Base-by-base conservation (phyloP, 2,888 invertebrate genomes). In the Thyatira batis region DNA sequence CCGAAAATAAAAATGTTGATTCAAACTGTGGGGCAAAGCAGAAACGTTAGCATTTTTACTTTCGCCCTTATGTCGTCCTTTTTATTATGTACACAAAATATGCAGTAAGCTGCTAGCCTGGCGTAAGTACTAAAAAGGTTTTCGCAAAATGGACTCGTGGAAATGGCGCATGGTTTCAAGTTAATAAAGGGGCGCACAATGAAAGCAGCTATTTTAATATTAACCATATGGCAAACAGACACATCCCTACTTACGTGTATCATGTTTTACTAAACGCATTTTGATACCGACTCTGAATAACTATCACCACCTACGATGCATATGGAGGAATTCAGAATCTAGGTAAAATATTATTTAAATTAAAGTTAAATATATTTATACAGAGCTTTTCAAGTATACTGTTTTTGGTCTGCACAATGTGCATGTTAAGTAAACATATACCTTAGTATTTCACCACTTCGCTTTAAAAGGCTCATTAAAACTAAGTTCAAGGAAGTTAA, bases 331-430 rank as follows among this genome's bases (percentile, higher is more conserved):
- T n/a, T n/a, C n/a, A n/a, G n/a, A n/a, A n/a, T n/a, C n/a, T n/a
- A n/a, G n/a, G n/a, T n/a, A n/a, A n/a, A n/a, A n/a, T n/a, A n/a
- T n/a, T n/a, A n/a, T n/a, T n/a, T n/a, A n/a, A n/a, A n/a, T n/a
- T n/a, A n/a, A n/a, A n/a, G n/a, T n/a, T n/a, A n/a, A n/a, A n/a
- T n/a, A n/a, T n/a, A n/a, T n/a, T n/a, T n/a, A n/a, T n/a, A n/a
- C n/a, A n/a, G n/a, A n/a, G n/a, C 61, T 53, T 50, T 39, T 11
- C 10, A 20, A 6, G 44, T 20, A 20, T 20, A 20, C 20, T 45
- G 20, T 20, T 20, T 45, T 11, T 45, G 28, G 9, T 28, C 28
- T 10, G 28, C 9, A 11, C 9, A 3, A 10, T 20, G 45, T 45
- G n/a, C 45, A 45, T 45, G 45, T 5, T 45, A 45, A 20, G 45